Conservation (phyloP, 2,888 invertebrate species). For the Volucella zonaria region DNA sequence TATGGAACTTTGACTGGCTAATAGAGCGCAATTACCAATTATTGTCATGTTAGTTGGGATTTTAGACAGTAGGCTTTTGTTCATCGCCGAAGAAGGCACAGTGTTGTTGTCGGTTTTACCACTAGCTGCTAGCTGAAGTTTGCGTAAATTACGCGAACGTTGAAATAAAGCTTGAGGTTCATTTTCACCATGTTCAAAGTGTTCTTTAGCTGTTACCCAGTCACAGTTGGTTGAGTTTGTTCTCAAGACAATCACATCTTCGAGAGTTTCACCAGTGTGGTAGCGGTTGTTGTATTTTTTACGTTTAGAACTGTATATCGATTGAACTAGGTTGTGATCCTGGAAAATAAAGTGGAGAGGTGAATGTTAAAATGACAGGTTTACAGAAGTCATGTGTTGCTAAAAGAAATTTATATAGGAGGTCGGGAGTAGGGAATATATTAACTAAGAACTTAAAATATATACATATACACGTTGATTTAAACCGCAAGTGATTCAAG, state of each 20-base stretch:
- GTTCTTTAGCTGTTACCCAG: slow-evolving; percentile 79
- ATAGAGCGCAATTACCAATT: slow-evolving; percentile 78
- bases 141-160: slow-evolving; percentile 75
- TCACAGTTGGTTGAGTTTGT: slow-evolving; percentile 79
- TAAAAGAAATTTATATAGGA: too few species aligned
- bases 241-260: slow-evolving; percentile 81
- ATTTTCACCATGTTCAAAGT: slow-evolving; percentile 77
- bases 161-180: slow-evolving; percentile 63
- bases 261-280: slow-evolving; percentile 79
- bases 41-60: slow-evolving; percentile 81
- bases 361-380: neutral
- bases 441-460: neutral
- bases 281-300: slow-evolving; percentile 80
- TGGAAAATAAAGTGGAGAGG: slow-evolving; percentile 58
- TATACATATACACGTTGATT: neutral
- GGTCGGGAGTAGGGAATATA: too few species aligned
- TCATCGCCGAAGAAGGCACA: slow-evolving; percentile 75
- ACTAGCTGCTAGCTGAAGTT: slow-evolving; percentile 63
- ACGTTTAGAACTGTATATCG: slow-evolving; percentile 81
- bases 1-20: slow-evolving; percentile 77
- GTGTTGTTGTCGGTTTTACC: slow-evolving; percentile 59
- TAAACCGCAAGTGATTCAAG: too few species aligned
- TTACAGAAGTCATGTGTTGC: too few species aligned
- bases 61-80: slow-evolving; percentile 79
- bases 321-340: slow-evolving; percentile 82